Evolutionary conservation across 2,113 vertebrate species (phyloP), one percentile per base, ranked within the genome.

Genomic region (Labeo catla): DNA sequence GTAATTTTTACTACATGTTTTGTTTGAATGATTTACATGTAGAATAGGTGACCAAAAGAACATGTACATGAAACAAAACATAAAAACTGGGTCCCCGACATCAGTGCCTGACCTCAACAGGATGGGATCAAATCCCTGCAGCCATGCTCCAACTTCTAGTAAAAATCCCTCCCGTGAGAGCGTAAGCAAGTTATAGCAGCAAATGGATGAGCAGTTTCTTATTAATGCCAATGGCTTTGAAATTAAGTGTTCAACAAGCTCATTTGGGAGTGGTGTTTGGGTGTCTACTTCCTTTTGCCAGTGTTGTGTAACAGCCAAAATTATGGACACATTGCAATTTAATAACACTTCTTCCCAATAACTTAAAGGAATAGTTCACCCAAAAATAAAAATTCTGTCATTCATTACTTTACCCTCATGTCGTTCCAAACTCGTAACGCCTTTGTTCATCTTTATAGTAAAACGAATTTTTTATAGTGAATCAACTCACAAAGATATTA

Each of bases 171-270:
- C 70, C 70, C 19, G n/a, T 45, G 39, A 10, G 70, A 45, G 43
- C 45, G 39, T n/a, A 45, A 19, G 19, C 19, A 2, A 28, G 16
- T 73, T 73, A n/a, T 3, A 45, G 19, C 9, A n/a, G 4, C 8
- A 54, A 54, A 77, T 54, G 47, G 13, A 50, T 19, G 76, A 59
- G 52, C 36, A 78, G 21, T 34, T 39, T 57, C 16, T 59, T 57
- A 78, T 78, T 78, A 59, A 78, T 36, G 5, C 52, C 52, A 19
- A 57, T 59, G 76, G 34, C 4, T 59, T 78, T 78, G 16, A 59
- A 78, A 77, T 54, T 10, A 77, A 59, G 36, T 78, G 52, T 59
- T 78, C 34, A 57, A 43, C 52, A 78, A 78, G 76, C 52, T 19
- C 50, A 54, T 36, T 19, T 34, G 8, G 76, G 76, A 36, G 76